These are phyloP conservation scores for Euura saliciscinereae DNA, from an alignment of 1,140 invertebrate species.

Conservation along the genomic window DNA sequence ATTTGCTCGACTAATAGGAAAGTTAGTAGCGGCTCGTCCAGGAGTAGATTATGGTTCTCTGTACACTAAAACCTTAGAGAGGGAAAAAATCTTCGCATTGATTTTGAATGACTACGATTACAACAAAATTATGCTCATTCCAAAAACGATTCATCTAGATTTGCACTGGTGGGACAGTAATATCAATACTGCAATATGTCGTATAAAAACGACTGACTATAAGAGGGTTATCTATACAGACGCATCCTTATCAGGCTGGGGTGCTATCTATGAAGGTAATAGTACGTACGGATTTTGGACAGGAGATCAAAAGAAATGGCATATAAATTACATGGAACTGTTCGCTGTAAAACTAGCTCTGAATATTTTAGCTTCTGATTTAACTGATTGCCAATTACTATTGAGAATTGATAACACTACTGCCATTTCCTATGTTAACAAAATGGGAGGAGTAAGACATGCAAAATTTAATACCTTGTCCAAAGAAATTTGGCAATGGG, in stretches of 20 bases:
- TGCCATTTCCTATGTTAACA: constrained; percentile 32
- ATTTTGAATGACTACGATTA: constrained; percentile 18
- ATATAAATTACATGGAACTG: constrained; percentile 20
- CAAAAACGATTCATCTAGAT: constrained; percentile 15
- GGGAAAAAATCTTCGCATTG: constrained; percentile 22
- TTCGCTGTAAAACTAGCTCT: constrained; percentile 21
- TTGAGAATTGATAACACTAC: constrained; percentile 37
- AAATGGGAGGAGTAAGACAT: constrained; percentile 36
- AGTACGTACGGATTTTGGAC: neutral
- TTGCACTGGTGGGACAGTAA: constrained; percentile 23
- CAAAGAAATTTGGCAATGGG: constrained; percentile 36
- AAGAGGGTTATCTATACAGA: constrained; percentile 25
- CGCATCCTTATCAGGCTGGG: constrained; percentile 23
- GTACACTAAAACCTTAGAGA: constrained; percentile 31
- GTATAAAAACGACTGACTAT: constrained; percentile 14
- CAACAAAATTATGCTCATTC: constrained; percentile 8
- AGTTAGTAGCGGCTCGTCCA: constrained; percentile 29
- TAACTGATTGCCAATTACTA: constrained; percentile 18
- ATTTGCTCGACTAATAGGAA: constrained; percentile 30
- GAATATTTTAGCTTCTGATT: constrained; percentile 41
- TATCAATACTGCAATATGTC: neutral
- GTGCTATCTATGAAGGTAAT: constrained; percentile 9
- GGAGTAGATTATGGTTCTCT: constrained; percentile 30
- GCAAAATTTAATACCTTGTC: constrained; percentile 25
- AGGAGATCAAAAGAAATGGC: neutral